Conservation (phyloP, 2,113 vertebrate species). For the Thamnaconus septentrionalis region DNA sequence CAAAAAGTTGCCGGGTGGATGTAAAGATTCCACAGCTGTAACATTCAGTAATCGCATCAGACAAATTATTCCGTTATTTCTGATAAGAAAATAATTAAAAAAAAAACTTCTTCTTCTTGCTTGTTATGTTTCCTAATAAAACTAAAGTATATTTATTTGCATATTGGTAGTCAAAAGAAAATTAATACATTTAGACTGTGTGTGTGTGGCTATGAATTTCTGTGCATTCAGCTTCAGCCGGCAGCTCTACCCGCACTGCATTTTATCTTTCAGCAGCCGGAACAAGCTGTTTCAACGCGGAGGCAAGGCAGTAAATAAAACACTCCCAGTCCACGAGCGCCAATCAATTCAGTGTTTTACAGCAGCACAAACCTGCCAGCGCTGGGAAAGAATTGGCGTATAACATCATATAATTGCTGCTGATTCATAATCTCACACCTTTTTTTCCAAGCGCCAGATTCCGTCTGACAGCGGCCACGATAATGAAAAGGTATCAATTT, state of each 20-base stretch:
- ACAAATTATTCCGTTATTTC: no score
- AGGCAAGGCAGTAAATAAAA: constrained; percentile 25
- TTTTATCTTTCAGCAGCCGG: constrained; percentile 28
- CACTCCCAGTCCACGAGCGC: constrained; percentile 6
- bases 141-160: no score
- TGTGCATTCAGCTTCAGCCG: constrained; percentile 20
- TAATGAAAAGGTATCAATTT: constrained; percentile 69
- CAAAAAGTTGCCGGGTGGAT: no score
- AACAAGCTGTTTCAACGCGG: constrained; percentile 15
- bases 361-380: constrained; percentile 31
- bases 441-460: constrained; percentile 19
- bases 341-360: constrained; percentile 30
- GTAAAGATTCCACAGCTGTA: no score
- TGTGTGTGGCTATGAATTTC: constrained; percentile 5
- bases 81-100: no score
- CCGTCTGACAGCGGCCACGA: constrained; percentile 36
- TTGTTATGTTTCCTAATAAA: no score
- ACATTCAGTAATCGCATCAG: no score
- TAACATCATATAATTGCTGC: constrained; percentile 50
- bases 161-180: no score
- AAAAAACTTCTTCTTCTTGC: no score
- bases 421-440: constrained; percentile 62
- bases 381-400: constrained; percentile 29
- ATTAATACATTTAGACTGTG: no score
- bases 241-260: constrained; percentile 28